Base-by-base conservation (phyloP, 2,797 vertebrate species). In the Neopelma chrysocephalum region DNA sequence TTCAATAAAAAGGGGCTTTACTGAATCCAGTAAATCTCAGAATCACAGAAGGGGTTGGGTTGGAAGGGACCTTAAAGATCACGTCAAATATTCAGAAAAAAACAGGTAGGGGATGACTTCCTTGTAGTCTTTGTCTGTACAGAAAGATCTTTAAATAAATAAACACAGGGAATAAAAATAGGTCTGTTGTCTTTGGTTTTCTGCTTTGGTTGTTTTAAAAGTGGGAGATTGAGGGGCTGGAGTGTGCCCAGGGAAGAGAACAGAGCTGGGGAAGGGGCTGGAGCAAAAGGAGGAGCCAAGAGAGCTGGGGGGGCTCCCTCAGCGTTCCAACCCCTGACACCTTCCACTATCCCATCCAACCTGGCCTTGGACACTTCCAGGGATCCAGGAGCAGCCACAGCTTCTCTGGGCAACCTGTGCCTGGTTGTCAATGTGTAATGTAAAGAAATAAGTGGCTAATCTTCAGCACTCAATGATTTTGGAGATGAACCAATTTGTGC, bases 271-370 rank as follows among this genome's bases (percentile, higher is more conserved):
- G 19, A 62, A 11, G 38, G 27, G 27, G 36, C 8, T 60, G 58
- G 26, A 61, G 58, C 26, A 13, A 1, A 26, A 61, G 58, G 36
- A 61, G 11, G 3, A 7, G 38, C 38, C 42, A 6, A 42, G 60
- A 38, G 60, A 61, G 58, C 26, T 61, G 34, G 16, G 11, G 34
- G 25, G 25, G 26, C 26, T 61, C 26, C 26, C 50, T 51, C 50
- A 51, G 16, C 27, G 29, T 43, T 0, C 32, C 15, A 43, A 0
- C 9, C 1, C 15, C 36, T 20, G 47, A 47, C 69, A 81, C 2
- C 3, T 82, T 3, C 18, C 62, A 62, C 32, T 5, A 0, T 2
- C 34, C 32, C 0, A 0, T 53, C 45, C 61, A 69, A 0, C 22
- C 18, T 34, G 11, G 7, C 19, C 48, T 43, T 16, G 87, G 42